Evolutionary conservation across 2,113 vertebrate species (phyloP), one percentile per base, ranked within the genome.

Genomic region (Anseranas semipalmata): DNA sequence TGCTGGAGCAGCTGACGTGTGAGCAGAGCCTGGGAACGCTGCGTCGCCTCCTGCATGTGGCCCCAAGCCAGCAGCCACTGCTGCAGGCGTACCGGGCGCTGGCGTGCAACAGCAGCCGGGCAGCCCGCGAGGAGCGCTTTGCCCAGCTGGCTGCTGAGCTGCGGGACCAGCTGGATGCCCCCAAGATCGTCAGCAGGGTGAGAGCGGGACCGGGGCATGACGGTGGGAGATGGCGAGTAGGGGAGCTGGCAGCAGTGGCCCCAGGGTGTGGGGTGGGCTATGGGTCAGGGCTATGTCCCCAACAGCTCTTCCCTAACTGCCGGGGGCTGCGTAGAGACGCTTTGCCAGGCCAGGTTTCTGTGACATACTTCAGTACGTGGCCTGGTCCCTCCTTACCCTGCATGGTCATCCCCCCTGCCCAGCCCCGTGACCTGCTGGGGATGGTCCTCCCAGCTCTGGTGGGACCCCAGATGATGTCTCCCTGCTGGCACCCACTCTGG

Each of bases 1-100:
- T 98, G 81, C 95, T 99, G 94, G 99, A 99, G 96, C 84, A 72
- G 50, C 97, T 99, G 87, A 99, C 99, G 0, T 99, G 99, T 14
- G 92, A 97, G 4, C 98, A 96, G 18, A 96, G 95, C 16, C 85
- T 94, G 0, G 82, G 96, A n/a, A 96, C 96, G 48, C 97, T 99
- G 80, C 97, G 62, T 24, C 98, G 65, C 45, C 98, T 99, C 91
- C 97, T 99, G 19, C 67, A 30, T 0, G 96, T 98, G 50, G 97
- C 98, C 0, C 98, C 98, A 7, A 87, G 95, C 33, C 98, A 98
- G 94, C 98, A 95, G 78, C 81, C 96, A 0, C 75, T 96, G 13
- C 97, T 99, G 89, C 95, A 89, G 84, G 89, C 95, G 1, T 99
- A 99, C 95, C 97, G 41, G 58, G 93, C 50, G 0, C 30, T 97